phyloP scores from a whole-genome alignment of 2,888 invertebrate genomes.

The Altica lythri region DNA sequence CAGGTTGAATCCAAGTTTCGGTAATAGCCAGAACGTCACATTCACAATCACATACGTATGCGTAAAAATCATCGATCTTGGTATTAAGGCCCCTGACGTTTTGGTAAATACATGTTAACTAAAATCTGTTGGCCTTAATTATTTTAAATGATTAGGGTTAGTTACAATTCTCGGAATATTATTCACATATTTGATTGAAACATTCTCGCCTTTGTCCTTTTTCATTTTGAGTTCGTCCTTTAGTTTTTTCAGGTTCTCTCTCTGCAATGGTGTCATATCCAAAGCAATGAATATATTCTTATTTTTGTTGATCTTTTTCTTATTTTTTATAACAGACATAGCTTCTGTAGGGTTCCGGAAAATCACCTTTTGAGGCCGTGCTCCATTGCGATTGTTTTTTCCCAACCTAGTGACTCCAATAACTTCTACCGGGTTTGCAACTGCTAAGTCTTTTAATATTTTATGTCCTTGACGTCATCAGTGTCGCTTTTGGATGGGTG shows the following conservation, averaged over 20 bases:
- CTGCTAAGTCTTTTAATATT: no score
- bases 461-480: not conserved
- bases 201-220: not conserved
- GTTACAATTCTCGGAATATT: not conserved
- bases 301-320: no score
- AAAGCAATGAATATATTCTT: no score
- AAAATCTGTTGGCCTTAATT: no score
- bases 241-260: not conserved
- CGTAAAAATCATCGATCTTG: not conserved
- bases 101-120: not conserved
- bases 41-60: not conserved
- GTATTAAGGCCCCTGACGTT: not conserved
- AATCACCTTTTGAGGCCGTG: not conserved
- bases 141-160: not conserved
- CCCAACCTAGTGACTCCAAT: no score
- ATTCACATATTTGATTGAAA: no score
- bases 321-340: not conserved
- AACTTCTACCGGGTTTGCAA: no score
- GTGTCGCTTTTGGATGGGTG: not conserved
- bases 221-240: not conserved
- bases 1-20: no score
- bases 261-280: no score
- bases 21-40: not conserved
- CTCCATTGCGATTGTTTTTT: no score
- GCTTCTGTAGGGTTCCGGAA: not conserved